These are phyloP conservation scores for Columbina picui DNA, from an alignment of 2,113 vertebrate species.

Conservation along the genomic window DNA sequence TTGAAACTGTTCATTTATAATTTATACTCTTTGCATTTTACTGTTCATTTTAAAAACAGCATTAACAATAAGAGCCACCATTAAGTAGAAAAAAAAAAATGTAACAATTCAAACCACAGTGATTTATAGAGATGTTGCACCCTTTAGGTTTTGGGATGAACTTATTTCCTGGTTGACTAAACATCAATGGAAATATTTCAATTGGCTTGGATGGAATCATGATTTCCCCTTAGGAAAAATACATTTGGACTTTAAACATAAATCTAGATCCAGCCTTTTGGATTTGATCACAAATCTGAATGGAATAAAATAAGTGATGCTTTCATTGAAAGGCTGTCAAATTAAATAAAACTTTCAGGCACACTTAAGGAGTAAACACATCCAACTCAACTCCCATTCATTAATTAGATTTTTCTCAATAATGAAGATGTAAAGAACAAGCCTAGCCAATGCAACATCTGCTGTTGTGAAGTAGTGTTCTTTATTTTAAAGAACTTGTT, in stretches of 20 bases:
- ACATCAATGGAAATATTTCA: neutral
- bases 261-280: neutral
- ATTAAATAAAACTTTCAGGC: neutral
- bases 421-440: neutral
- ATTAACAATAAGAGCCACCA: neutral
- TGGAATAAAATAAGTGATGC: neutral
- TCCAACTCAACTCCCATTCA: neutral
- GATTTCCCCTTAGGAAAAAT: neutral
- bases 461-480: neutral
- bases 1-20: conserved; percentile 70
- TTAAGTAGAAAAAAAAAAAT: neutral
- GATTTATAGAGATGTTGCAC: neutral
- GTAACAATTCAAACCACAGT: neutral
- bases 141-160: neutral
- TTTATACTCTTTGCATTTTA: conserved; percentile 55
- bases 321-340: neutral
- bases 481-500: neutral
- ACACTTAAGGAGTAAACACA: neutral
- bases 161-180: neutral
- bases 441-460: neutral
- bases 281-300: neutral
- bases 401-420: neutral
- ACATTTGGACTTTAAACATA: neutral
- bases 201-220: neutral
- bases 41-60: conserved; percentile 49